These are phyloP conservation scores for Temnopleurus reevesii DNA, from an alignment of 53 echinoderm and acorn worm genomes.

Conservation along the genomic window DNA sequence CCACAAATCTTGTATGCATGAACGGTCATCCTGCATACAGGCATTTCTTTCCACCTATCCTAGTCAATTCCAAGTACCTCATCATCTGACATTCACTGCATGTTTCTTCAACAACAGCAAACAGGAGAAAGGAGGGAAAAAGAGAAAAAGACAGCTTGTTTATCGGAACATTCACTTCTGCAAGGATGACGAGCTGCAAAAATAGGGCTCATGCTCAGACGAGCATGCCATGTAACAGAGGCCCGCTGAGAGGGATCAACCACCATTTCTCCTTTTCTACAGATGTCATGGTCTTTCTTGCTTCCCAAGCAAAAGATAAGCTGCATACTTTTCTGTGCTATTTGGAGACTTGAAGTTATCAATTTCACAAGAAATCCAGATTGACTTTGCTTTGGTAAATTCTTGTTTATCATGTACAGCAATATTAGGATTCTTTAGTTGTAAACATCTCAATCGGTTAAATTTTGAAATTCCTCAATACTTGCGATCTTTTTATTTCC, in stretches of 20 bases:
- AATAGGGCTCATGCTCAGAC: conserved; percentile 19
- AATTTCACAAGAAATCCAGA: no score
- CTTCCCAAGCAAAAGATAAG: no score
- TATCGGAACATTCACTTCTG: not conserved
- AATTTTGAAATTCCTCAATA: no score
- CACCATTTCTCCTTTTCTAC: not conserved
- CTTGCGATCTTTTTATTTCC: not conserved
- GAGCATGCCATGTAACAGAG: not conserved
- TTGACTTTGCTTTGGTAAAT: not conserved
- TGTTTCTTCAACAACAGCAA: not conserved
- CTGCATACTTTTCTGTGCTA: no score
- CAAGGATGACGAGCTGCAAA: not conserved
- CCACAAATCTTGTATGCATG: not conserved
- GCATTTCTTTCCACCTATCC: not conserved
- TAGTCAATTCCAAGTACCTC: not conserved
- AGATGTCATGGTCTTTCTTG: not conserved
- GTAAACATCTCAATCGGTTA: no score
- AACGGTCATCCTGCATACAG: not conserved
- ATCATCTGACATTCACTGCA: conserved; percentile 9
- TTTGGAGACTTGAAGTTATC: no score
- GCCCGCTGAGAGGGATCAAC: not conserved
- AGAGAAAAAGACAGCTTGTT: not conserved
- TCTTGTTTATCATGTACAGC: no score
- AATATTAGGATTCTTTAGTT: no score
- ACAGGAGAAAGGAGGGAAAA: not conserved